Evolutionary conservation across 2,797 vertebrate genomes (phyloP).

Genomic region (Benthosema pterotum): DNA sequence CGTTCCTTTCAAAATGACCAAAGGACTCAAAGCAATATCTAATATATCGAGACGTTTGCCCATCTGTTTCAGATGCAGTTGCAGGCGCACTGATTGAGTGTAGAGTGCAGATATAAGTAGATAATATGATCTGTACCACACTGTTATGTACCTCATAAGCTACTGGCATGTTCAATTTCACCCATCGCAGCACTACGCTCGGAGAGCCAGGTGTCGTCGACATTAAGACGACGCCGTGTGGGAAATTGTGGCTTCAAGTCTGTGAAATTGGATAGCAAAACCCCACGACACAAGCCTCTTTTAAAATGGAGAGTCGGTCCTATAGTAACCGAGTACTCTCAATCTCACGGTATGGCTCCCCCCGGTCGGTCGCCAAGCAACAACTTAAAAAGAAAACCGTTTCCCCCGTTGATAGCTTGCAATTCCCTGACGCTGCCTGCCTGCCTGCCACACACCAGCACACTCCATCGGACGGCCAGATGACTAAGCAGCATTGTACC

Average conservation of each 20-base stretch:
- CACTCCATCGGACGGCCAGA: conserved; percentile 46
- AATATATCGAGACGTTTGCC: conserved; percentile 22
- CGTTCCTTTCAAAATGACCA: conserved; percentile 44
- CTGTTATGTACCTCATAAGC: conserved; percentile 19
- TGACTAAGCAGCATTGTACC: conserved; percentile 64
- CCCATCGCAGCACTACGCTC: conserved; percentile 31
- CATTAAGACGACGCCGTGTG: conserved; percentile 19
- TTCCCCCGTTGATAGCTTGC: conserved; percentile 35
- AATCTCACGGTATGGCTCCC: conserved; percentile 15
- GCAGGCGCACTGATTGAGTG: too few species aligned
- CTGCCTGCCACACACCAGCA: conserved; percentile 33
- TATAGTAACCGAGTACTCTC: conserved; percentile 12
- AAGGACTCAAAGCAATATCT: conserved; percentile 19
- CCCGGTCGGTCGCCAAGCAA: conserved; percentile 35
- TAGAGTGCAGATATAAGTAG: conserved; percentile 26
- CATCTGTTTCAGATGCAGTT: background rate
- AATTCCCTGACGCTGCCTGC: conserved; percentile 42
- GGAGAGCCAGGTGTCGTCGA: conserved; percentile 32
- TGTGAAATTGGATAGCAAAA: conserved; percentile 54
- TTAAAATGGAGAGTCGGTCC: conserved; percentile 26
- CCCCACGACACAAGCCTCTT: conserved; percentile 19
- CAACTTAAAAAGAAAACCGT: conserved; percentile 46
- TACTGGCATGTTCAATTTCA: conserved; percentile 50
- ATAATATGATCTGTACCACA: conserved; percentile 26
- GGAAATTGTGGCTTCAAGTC: conserved; percentile 24